Evolutionary conservation across 2,888 invertebrate genomes (phyloP).

Genomic region (Ferdinandea cuprea): DNA sequence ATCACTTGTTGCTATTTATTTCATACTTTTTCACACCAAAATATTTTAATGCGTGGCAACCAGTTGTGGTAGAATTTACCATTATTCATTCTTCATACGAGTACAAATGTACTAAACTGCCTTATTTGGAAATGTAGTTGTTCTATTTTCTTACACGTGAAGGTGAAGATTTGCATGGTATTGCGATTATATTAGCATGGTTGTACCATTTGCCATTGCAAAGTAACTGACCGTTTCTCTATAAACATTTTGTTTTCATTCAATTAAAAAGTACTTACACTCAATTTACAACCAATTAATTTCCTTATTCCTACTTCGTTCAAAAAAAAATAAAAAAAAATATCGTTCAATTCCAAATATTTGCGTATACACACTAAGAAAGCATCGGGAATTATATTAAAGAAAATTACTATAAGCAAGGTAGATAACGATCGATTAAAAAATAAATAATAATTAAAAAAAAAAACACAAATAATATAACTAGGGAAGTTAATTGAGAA

Average conservation of each 20-base stretch:
- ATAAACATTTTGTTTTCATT: too few relatives aligned
- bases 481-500: conserved; percentile 7
- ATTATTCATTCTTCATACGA: background rate
- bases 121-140: conserved; percentile 1
- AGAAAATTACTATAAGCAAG: conserved; percentile 34
- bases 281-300: too few relatives aligned
- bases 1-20: background rate
- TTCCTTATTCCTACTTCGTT: background rate
- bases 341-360: conserved; percentile 3
- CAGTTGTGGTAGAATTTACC: background rate
- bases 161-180: background rate
- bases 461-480: background rate
- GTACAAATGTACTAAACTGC: background rate
- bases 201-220: too few relatives aligned
- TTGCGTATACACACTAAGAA: background rate
- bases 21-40: too few relatives aligned
- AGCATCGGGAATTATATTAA: conserved; percentile 57
- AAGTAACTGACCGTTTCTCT: too few relatives aligned
- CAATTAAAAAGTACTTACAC: too few relatives aligned
- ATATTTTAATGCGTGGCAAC: background rate
- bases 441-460: conserved; percentile 13
- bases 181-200: background rate
- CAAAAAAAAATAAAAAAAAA: too few relatives aligned
- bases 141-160: background rate
- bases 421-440: conserved; percentile 27